Conservation (phyloP, 2,113 vertebrate genomes). For the Mastomys natalensis region DNA sequence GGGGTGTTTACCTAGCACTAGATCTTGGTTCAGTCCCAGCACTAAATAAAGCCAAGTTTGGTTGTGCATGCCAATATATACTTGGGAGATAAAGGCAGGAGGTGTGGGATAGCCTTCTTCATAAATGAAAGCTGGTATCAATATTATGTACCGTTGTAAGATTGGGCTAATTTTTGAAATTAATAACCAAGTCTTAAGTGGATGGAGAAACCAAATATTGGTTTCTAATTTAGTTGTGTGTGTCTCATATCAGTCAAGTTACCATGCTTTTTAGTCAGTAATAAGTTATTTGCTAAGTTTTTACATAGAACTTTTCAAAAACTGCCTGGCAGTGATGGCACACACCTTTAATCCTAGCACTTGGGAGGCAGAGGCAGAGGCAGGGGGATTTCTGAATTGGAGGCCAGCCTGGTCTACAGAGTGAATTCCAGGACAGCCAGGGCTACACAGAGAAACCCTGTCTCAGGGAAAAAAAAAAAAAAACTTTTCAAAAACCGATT, state of each 20-base stretch:
- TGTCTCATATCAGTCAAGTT: neutral
- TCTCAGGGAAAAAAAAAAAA: no score
- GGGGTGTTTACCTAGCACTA: neutral
- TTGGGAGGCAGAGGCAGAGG: no score
- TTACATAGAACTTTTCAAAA: constrained; percentile 33
- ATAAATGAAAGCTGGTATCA: constrained; percentile 45
- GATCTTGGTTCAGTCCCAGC: neutral
- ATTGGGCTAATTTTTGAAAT: constrained; percentile 25
- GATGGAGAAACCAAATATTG: constrained; percentile 14
- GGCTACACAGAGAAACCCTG: no score
- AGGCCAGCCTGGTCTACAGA: no score
- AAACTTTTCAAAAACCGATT: constrained; percentile 33
- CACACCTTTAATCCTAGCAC: no score
- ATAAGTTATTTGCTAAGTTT: constrained; percentile 35
- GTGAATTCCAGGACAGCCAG: no score
- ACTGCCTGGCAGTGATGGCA: no score
- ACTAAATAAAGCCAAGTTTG: neutral
- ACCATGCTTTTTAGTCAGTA: constrained; percentile 25
- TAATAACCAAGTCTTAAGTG: constrained; percentile 26
- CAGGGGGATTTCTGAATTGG: no score
- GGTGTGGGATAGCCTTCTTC: neutral
- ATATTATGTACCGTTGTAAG: neutral
- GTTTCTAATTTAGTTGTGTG: constrained; percentile 11
- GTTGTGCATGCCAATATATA: neutral
- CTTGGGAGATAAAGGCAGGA: neutral